These are phyloP conservation scores for Pseudonaja textilis DNA, from an alignment of 2,113 vertebrate genomes.

Conservation along the genomic window DNA sequence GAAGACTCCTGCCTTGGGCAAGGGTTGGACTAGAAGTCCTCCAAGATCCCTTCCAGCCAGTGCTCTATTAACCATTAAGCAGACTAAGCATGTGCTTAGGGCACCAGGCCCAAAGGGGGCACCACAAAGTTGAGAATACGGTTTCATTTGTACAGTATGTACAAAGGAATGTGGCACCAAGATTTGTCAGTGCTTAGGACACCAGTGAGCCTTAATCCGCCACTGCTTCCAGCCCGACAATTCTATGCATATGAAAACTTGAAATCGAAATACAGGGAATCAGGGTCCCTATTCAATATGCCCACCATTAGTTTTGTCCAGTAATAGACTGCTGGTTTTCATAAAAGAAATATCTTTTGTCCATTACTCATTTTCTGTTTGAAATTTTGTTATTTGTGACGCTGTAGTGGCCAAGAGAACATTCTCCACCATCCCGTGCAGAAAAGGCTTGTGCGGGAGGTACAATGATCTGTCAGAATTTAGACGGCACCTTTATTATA, in stretches of 20 bases:
- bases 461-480: constrained; percentile 23
- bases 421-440: not conserved
- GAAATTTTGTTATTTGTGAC: not conserved
- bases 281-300: not conserved
- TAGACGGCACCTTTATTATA: constrained; percentile 33
- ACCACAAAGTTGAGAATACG: no score
- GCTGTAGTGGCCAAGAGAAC: constrained; percentile 1
- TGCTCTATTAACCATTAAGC: no score
- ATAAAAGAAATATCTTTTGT: not conserved
- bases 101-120: no score
- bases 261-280: not conserved
- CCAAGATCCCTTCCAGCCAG: not conserved
- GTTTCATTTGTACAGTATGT: no score
- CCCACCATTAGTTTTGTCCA: not conserved
- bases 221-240: not conserved
- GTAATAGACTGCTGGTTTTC: not conserved
- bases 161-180: no score
- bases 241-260: not conserved
- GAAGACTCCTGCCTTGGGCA: not conserved
- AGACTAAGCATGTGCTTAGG: no score
- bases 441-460: not conserved
- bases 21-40: not conserved
- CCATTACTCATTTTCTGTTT: not conserved
- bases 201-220: no score
- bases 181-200: no score